These are phyloP conservation scores for Ectemnius lituratus DNA, from an alignment of 2,888 invertebrate species.

Conservation along the genomic window DNA sequence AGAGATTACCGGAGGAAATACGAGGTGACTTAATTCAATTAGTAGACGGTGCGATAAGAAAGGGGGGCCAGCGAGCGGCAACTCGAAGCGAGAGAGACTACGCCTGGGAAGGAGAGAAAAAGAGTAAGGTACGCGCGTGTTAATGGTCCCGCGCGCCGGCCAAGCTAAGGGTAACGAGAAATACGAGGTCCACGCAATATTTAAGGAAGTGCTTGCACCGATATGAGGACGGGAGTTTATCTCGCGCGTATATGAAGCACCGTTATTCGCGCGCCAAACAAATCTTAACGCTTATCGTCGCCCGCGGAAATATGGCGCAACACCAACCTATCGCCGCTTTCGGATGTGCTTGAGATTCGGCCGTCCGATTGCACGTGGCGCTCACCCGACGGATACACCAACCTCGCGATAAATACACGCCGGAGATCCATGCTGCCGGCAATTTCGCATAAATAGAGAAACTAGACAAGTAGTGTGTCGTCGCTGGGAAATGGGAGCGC, in stretches of 20 bases:
- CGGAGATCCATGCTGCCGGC: neutral
- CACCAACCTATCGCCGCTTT: neutral
- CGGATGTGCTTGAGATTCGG: slow-evolving; percentile 1
- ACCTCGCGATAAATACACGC: too few species aligned
- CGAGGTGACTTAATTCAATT: slow-evolving; percentile 57
- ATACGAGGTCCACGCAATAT: neutral
- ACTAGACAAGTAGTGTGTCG: slow-evolving; percentile 34
- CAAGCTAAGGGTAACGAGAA: neutral
- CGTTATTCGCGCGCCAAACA: neutral
- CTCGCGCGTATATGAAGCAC: neutral
- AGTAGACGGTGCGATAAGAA: slow-evolving; percentile 31
- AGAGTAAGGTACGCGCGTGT: neutral
- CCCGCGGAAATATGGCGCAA: neutral
- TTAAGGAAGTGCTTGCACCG: neutral
- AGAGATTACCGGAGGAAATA: slow-evolving; percentile 40
- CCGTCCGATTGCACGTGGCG: slow-evolving; percentile 11
- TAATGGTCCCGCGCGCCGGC: neutral
- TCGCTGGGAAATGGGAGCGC: slow-evolving; percentile 68
- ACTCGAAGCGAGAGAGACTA: neutral
- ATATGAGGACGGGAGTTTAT: neutral
- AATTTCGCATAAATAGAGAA: slow-evolving; percentile 58
- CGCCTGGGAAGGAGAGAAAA: neutral
- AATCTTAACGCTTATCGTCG: slow-evolving; percentile 1
- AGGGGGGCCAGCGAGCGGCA: slow-evolving; percentile 15
- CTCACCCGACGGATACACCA: too few species aligned